Evolutionary conservation across 1,140 invertebrate species (phyloP).

Genomic region (Drosophila eugracilis): DNA sequence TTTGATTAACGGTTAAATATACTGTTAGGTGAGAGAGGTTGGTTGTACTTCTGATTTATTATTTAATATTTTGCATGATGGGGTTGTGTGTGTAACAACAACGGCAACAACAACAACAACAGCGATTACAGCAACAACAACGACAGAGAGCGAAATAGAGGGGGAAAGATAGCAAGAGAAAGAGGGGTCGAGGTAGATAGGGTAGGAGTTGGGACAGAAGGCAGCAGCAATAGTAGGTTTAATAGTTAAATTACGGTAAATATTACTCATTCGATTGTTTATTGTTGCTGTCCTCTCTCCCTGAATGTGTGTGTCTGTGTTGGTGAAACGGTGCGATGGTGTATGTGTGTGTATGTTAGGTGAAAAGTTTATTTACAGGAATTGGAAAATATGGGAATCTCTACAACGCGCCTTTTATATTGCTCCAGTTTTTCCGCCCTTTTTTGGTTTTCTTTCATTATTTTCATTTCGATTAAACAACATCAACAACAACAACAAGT

Average conservation of each 20-base stretch:
- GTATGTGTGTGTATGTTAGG: constrained; percentile 22
- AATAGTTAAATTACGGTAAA: constrained; percentile 6
- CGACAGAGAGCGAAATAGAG: constrained; percentile 42
- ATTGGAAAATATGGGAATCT: not conserved
- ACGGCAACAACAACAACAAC: constrained; percentile 47
- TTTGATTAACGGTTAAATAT: constrained; percentile 22
- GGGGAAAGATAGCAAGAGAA: constrained; percentile 2
- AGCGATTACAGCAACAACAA: constrained; percentile 56
- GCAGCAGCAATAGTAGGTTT: constrained; percentile 10
- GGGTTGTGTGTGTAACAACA: constrained; percentile 40
- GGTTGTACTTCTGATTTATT: constrained; percentile 14
- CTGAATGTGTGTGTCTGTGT: not conserved
- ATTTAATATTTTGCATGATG: constrained; percentile 28
- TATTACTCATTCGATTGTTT: constrained; percentile 2
- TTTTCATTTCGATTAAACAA: constrained; percentile 31
- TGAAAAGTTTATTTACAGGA: constrained; percentile 40
- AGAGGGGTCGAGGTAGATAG: constrained; percentile 10
- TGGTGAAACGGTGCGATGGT: not conserved
- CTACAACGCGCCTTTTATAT: not conserved
- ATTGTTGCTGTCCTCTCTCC: constrained; percentile 8
- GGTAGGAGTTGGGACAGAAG: constrained; percentile 15
- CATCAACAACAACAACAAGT: constrained; percentile 53
- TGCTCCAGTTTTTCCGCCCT: not conserved
- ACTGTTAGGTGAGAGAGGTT: constrained; percentile 28
- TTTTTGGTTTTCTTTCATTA: constrained; percentile 2